Percentiles rank a stretch among this genome's conserved stretches.
Conservation (phyloP, 2,888 invertebrate species). For the Koerneria pararmatus region DNA sequence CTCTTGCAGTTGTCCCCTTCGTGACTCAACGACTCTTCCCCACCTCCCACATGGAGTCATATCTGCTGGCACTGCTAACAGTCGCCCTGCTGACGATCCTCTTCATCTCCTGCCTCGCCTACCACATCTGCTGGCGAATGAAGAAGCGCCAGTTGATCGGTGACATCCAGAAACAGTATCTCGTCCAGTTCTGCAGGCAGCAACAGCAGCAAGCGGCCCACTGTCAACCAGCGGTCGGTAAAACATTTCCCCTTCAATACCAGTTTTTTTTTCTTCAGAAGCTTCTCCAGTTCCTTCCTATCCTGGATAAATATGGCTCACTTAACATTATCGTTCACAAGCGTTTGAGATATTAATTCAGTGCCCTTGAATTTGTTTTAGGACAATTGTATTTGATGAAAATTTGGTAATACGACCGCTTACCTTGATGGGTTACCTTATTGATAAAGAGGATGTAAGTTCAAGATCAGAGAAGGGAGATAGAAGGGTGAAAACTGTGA, state of each 20-base stretch:
- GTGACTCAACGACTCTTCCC: neutral
- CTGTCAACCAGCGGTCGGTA: too few species aligned
- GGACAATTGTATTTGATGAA: too few species aligned
- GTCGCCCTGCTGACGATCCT: neutral
- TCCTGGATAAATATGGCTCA: neutral
- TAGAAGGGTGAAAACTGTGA: too few species aligned
- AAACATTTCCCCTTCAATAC: too few species aligned
- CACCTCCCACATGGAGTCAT: neutral
- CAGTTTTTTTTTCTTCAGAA: neutral
- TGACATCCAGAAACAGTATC: slow-evolving; percentile 54
- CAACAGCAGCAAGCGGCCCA: neutral
- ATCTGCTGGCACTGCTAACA: neutral
- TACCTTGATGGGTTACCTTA: too few species aligned
- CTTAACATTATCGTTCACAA: neutral
- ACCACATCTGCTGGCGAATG: too few species aligned
- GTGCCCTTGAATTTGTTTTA: too few species aligned
- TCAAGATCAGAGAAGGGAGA: too few species aligned
- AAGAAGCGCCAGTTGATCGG: slow-evolving; percentile 48
- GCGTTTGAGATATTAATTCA: too few species aligned
- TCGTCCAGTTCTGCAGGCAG: slow-evolving; percentile 36
- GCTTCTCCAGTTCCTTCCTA: neutral
- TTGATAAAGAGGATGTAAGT: too few species aligned
- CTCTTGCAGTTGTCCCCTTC: slow-evolving; percentile 4
- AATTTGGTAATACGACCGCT: too few species aligned
- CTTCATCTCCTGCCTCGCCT: too few species aligned